Conservation (phyloP, 2,888 invertebrate genomes). For the Aquatica leii region DNA sequence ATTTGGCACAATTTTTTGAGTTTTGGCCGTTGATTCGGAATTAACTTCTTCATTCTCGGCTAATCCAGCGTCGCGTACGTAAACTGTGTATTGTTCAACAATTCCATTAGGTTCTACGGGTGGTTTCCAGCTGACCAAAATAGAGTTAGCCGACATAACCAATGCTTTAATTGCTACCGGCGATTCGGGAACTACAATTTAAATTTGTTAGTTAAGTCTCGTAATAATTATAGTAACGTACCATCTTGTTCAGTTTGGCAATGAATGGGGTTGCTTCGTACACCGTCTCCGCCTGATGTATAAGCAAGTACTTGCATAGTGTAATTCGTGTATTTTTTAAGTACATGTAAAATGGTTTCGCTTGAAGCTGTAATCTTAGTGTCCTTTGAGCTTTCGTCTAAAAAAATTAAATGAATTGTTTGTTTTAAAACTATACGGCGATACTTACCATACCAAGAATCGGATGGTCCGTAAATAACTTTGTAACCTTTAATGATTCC, state of each 20-base stretch:
- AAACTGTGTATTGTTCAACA: slow-evolving; percentile 92
- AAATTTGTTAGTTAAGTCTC: background rate
- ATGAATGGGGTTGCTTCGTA: slow-evolving; percentile 85
- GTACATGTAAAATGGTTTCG: slow-evolving; percentile 90
- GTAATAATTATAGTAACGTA: slow-evolving; percentile 55
- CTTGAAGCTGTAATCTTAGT: slow-evolving; percentile 92
- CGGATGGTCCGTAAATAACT: slow-evolving; percentile 90
- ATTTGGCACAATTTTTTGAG: slow-evolving; percentile 81
- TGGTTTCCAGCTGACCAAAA: slow-evolving; percentile 93
- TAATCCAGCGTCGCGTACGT: slow-evolving; percentile 72
- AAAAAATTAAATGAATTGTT: background rate
- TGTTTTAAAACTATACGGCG: background rate
- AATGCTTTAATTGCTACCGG: slow-evolving; percentile 93
- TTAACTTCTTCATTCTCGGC: slow-evolving; percentile 56
- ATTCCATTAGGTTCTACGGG: slow-evolving; percentile 93
- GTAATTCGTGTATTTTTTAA: slow-evolving; percentile 96
- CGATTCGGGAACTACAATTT: slow-evolving; percentile 82
- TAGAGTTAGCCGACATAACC: slow-evolving; percentile 90
- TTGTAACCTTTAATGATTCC: slow-evolving; percentile 97
- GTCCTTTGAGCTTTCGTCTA: slow-evolving; percentile 89
- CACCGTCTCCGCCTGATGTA: slow-evolving; percentile 95
- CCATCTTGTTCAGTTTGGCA: slow-evolving; percentile 97
- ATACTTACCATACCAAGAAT: slow-evolving; percentile 89
- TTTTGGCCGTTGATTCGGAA: slow-evolving; percentile 71
- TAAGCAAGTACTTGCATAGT: slow-evolving; percentile 96